Base-by-base conservation (phyloP, 92 coral and sea anemone genomes). In the Blastomussa wellsi region DNA sequence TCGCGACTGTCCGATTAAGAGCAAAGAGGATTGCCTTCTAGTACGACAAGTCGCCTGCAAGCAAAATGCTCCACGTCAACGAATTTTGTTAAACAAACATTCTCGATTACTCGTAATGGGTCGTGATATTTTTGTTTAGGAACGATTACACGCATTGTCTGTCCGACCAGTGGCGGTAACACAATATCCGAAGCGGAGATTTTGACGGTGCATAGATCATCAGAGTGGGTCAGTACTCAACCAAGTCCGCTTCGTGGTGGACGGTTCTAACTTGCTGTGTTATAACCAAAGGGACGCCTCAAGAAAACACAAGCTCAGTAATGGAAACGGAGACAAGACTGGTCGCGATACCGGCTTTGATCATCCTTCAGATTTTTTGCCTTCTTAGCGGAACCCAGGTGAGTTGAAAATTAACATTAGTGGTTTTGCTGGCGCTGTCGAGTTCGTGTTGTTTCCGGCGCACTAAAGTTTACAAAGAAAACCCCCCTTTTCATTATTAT, bases 21-120 rank as follows among this genome's bases (percentile, higher is more conserved):
- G 11, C 28, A 83, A 83, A 83, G 80, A 80, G 48, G 87, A 83
- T 83, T 83, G 48, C 37, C 87, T 37, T 47, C 24, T 33, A 57
- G 51, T 42, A 60, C 47, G 68, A 49, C 48, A 65, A 62, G 79
- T 72, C 78, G 86, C 86, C 86, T 31, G 47, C 69, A 4, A 28
- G 68, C 53, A 84, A 68, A 73, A 82, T 52, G 44, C 77, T 33
- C 33, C 78, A 86, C 88, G 93, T 90, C 93, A 90, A 52, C 88
- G 82, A 64, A 76, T 35, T 72, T 82, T 77, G 86, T 82, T 90
- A 90, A 82, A 84, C 90, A 90, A 90, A 90, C 93, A 87, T 80
- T 88, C 83, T 90, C 88, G 83, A 90, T 90, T 87, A 90, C 91
- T 77, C 85, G 91, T 90, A 90, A 90, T 90, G 91, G 91, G 79